Evolutionary conservation across 2,113 vertebrate genomes (phyloP), one percentile per base, ranked within the genome.

Genomic region (Cranoglanis bouderius): DNA sequence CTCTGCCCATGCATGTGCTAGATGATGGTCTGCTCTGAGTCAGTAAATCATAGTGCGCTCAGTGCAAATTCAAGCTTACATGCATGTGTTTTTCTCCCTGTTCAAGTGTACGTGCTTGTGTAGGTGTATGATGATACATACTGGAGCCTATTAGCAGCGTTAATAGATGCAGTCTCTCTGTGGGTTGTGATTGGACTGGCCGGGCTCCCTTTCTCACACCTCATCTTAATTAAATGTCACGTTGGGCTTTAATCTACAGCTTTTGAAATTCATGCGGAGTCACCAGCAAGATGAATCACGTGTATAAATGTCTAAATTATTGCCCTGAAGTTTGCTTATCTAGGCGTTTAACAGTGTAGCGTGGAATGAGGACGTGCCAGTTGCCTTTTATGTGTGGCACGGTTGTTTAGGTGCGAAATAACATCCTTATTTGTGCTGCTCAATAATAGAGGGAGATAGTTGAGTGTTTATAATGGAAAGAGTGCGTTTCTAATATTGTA

Each of bases 221-320:
- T 84, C 88, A 85, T 86, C 88, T 88, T 90, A 90, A 90, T 92
- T 92, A 88, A 92, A 92, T 85, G 88, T 87, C 80, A 82, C 81
- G 14, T 83, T 57, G 65, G 80, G 61, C 75, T 89, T 88, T 90
- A 89, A 89, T 92, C 86, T 85, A n/a, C 26, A 75, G 72, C 78
- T 85, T 86, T 91, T 35, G 90, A 86, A 89, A 89, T 65, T 46
- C 78, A 77, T 21, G 18, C 74, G 7, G 35, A 40, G 55, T 49
- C 84, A 84, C 49, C 77, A 85, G 29, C 46, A 85, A n/a, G n/a
- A 53, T 53, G 32, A 85, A 78, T 77, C 57, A 24, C 61, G n/a
- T 88, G 78, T 78, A 35, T 57, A 77, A 80, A 85, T n/a, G 88
- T 85, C 24, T 53, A 81, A 80, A 80, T 67, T 67, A 55, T 85